Conservation (phyloP, 2,888 invertebrate genomes). For the Macropis europaea region DNA sequence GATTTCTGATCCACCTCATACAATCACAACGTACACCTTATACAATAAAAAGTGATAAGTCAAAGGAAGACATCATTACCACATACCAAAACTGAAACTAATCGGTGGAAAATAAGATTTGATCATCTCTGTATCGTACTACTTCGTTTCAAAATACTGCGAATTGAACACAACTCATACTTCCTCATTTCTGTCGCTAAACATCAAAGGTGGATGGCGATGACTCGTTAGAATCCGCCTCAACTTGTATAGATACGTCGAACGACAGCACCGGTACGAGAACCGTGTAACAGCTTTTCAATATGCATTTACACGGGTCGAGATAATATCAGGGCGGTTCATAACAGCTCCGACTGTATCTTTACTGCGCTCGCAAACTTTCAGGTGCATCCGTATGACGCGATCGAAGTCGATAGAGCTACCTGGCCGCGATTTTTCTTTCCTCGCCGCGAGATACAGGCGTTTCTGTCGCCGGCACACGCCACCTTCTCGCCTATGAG, state of each 20-base stretch:
- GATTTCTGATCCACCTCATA: no score
- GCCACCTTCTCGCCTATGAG: no score
- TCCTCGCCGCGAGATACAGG: not conserved
- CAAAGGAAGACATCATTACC: no score
- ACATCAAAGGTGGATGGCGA: not conserved
- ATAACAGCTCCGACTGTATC: constrained; percentile 23
- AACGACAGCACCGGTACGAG: no score
- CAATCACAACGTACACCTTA: no score
- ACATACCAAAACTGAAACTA: no score
- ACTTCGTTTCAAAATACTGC: no score
- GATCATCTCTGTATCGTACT: no score
- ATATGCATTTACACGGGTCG: constrained; percentile 42
- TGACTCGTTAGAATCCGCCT: not conserved
- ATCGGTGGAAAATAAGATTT: no score
- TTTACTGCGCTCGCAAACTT: constrained; percentile 27
- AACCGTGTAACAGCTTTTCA: constrained; percentile 36
- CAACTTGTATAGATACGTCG: no score
- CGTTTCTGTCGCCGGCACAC: constrained; percentile 1
- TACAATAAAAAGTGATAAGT: no score
- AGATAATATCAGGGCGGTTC: constrained; percentile 45
- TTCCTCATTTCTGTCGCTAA: not conserved
- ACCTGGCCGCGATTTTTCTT: not conserved
- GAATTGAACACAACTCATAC: no score
- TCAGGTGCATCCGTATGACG: not conserved
- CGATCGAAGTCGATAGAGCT: not conserved